Evolutionary conservation across 2,888 invertebrate species (phyloP), one percentile per base, ranked within the genome.

Genomic region (Eilema sororculum): DNA sequence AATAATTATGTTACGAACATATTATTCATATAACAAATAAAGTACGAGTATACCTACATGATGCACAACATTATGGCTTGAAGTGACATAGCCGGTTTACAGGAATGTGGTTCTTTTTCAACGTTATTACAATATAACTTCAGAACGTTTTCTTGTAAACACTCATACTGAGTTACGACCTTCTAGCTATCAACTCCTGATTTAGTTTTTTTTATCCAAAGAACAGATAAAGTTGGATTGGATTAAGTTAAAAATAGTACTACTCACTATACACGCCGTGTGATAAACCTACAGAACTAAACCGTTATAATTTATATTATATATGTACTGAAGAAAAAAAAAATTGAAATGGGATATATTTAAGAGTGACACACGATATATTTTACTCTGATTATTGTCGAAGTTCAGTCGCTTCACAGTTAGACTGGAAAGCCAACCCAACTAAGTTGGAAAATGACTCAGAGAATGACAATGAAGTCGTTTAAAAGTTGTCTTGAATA

Each of bases 11-110:
- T 22, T 30, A 65, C 30, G n/a, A 56, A 65, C 52, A 65, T 64
- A 64, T 46, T 64, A 64, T 64, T 52, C 64, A 52, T 10, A 41
- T 22, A 62, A 10, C 25, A 62, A 41, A 62, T 25, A 65, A 56
- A 67, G 25, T 58, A 58, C 16, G 3, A 9, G 16, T 52, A 9
- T n/a, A 20, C 2, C n/a, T n/a, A 20, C 8, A 52, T n/a, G 2
- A 5, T 58, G 24, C 16, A 58, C 13, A 58, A 16, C 12, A 24
- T 58, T 13, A 25, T 16, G 4, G 20, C 20, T 52, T n/a, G 8
- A n/a, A n/a, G n/a, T n/a, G n/a, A n/a, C 52, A n/a, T 9, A 1
- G 52, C 20, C n/a, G 9, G n/a, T n/a, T n/a, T n/a, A 52, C n/a
- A 52, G 52, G 52, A 52, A 52, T n/a, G n/a, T 52, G n/a, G 52